Conservation (phyloP, 2,888 invertebrate species). For the Erebia epiphron region DNA sequence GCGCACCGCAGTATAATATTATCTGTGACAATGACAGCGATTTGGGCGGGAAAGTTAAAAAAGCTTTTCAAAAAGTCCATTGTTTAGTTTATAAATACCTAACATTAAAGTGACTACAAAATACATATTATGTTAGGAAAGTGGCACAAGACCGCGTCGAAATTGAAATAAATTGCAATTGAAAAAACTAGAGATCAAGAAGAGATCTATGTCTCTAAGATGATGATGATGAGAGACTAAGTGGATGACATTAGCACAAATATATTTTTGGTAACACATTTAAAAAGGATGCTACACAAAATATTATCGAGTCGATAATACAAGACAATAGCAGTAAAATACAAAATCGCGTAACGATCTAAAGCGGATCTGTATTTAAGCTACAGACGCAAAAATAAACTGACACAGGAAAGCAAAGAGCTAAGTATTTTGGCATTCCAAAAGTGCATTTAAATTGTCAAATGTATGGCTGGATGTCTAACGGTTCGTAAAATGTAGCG, state of each 20-base stretch:
- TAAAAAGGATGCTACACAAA: no score
- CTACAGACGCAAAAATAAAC: not conserved
- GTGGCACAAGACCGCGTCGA: no score
- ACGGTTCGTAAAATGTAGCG: constrained; percentile 69
- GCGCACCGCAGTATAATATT: constrained; percentile 54
- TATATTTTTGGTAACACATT: no score
- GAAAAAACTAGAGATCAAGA: no score
- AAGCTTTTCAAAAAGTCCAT: constrained; percentile 1
- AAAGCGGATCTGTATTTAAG: not conserved
- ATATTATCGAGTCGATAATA: no score
- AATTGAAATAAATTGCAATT: no score
- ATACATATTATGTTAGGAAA: no score
- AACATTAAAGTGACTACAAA: no score
- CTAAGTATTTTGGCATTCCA: constrained; percentile 4
- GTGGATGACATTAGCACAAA: no score
- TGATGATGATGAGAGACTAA: no score
- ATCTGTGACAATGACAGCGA: constrained; percentile 62
- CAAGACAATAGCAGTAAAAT: not conserved
- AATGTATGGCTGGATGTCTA: constrained; percentile 47
- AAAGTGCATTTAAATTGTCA: constrained; percentile 25
- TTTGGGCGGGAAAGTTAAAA: constrained; percentile 53
- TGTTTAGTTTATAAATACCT: no score
- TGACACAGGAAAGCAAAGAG: not conserved
- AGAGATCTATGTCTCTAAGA: no score
- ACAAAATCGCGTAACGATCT: not conserved